Conservation (phyloP, 2,888 invertebrate species). For the Cordilura impudica region DNA sequence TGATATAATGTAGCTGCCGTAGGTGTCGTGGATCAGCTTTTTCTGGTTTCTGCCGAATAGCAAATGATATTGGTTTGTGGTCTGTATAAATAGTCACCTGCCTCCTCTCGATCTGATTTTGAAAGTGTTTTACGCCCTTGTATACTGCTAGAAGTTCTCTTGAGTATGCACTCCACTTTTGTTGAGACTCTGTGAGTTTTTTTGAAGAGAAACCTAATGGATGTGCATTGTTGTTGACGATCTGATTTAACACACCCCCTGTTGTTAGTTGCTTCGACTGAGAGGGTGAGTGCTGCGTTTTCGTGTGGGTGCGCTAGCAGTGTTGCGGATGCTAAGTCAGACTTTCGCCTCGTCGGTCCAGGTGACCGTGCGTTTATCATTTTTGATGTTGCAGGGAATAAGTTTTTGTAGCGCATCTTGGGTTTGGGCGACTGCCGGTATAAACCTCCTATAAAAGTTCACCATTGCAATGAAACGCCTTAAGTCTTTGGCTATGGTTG, state of each 20-base stretch:
- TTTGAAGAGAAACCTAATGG: not conserved
- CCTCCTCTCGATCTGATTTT: not conserved
- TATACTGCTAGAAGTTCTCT: slow-evolving; percentile 3
- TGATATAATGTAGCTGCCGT: slow-evolving; percentile 22
- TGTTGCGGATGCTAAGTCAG: not conserved
- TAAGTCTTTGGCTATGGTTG: slow-evolving; percentile 41
- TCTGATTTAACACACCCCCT: not conserved
- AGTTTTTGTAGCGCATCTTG: slow-evolving; percentile 4
- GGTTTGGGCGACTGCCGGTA: slow-evolving; percentile 14
- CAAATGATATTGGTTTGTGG: slow-evolving; percentile 6
- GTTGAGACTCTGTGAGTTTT: not conserved
- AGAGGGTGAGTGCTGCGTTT: not conserved
- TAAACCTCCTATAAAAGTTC: slow-evolving; percentile 63
- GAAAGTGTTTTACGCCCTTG: not conserved
- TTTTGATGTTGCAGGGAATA: not conserved
- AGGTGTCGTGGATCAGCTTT: slow-evolving; percentile 5
- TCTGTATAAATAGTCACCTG: not conserved
- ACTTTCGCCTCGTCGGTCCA: not conserved
- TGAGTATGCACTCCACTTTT: not conserved
- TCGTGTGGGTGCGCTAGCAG: not conserved
- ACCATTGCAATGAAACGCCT: slow-evolving; percentile 63
- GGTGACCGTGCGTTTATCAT: not conserved
- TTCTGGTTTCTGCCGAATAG: slow-evolving; percentile 5
- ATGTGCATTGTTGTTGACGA: not conserved
- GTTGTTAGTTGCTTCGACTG: not conserved